A percentile compares a stretch with the other conserved stretches of the same genome.
These are phyloP conservation scores for Falco columbarius DNA, from an alignment of 2,797 vertebrate genomes.

Conservation along the genomic window DNA sequence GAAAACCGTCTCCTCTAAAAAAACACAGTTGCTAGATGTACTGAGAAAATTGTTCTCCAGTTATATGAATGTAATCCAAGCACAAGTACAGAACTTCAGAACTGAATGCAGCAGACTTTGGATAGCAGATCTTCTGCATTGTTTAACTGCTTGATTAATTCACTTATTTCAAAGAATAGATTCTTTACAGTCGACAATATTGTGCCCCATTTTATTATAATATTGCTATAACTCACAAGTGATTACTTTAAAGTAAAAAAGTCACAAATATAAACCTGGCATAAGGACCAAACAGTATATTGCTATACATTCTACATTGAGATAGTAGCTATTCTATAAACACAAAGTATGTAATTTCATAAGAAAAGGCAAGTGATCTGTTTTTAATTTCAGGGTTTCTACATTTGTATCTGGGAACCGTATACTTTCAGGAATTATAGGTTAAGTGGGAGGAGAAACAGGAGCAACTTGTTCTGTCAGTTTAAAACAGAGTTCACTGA, in stretches of 20 bases:
- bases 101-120: not conserved
- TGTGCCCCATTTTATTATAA: not conserved
- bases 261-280: not conserved
- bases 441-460: constrained; percentile 1
- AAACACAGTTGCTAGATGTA: not conserved
- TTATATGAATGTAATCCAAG: not conserved
- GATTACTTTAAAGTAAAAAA: not conserved
- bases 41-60: not conserved
- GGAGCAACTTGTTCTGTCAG: not conserved
- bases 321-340: not conserved
- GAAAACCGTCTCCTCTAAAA: not conserved
- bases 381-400: not conserved
- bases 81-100: not conserved
- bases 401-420: not conserved
- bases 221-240: not conserved
- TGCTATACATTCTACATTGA: not conserved
- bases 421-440: constrained; percentile 7
- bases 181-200: not conserved
- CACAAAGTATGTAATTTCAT: not conserved
- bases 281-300: not conserved
- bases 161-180: not conserved
- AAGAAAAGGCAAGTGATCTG: not conserved
- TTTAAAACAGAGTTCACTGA: not conserved
- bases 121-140: not conserved
- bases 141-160: not conserved